Conservation (phyloP, 2,888 invertebrate genomes). For the Dynastes tityus region DNA sequence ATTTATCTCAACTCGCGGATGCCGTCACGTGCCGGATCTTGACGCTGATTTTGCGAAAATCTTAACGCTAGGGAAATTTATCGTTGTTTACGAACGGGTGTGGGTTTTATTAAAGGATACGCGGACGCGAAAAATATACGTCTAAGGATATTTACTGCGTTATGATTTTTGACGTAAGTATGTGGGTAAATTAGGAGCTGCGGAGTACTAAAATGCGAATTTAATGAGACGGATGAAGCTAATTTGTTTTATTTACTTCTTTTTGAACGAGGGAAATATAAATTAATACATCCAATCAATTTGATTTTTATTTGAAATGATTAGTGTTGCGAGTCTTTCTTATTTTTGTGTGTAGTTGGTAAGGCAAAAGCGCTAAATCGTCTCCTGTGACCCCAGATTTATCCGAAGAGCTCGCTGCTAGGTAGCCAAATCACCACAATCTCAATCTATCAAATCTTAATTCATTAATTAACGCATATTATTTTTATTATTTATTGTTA, state of each 20-base stretch:
- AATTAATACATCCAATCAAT: no score
- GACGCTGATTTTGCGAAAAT: slow-evolving; percentile 2
- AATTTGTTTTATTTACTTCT: slow-evolving; percentile 20
- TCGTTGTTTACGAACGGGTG: slow-evolving; percentile 3
- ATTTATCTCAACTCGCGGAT: background rate
- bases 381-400: no score
- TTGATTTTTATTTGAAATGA: no score
- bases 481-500: no score
- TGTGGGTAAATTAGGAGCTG: background rate
- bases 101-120: slow-evolving; percentile 19
- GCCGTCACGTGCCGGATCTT: background rate
- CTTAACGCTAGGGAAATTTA: slow-evolving; percentile 19
- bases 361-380: no score
- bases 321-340: no score
- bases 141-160: slow-evolving; percentile 6
- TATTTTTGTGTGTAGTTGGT: no score
- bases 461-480: no score
- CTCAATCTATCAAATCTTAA: no score
- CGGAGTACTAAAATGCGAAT: no score
- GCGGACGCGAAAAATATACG: slow-evolving; percentile 15
- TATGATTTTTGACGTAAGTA: background rate
- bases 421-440: no score
- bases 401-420: no score
- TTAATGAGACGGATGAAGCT: background rate
- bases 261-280: background rate